phyloP scores from a whole-genome alignment of 2,113 vertebrate genomes.

The Ardeotis arabs region DNA sequence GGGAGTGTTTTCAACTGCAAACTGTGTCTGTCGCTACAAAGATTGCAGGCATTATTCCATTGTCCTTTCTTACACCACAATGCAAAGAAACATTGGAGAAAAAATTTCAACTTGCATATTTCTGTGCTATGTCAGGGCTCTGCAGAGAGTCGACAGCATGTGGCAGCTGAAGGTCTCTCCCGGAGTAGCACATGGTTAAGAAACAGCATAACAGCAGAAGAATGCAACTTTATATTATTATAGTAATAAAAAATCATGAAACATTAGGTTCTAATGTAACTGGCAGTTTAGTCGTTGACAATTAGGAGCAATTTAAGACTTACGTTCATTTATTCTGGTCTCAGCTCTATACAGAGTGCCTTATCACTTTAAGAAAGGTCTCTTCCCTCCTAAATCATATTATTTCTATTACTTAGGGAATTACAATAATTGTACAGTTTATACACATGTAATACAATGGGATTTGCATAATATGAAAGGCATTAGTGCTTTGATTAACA shows the following conservation, averaged over 20 bases:
- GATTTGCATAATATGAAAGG: constrained; percentile 41
- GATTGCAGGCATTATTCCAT: not conserved
- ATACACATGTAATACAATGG: constrained; percentile 19
- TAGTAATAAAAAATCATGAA: not conserved
- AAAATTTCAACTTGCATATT: not conserved
- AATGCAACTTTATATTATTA: not conserved
- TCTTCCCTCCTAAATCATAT: constrained; percentile 22
- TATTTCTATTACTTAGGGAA: constrained; percentile 38
- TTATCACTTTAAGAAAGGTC: not conserved
- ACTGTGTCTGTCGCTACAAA: not conserved
- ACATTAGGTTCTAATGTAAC: not conserved
- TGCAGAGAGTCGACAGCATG: not conserved
- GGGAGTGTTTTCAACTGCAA: not conserved
- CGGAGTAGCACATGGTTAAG: not conserved
- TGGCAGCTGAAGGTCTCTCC: not conserved
- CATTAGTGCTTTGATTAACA: constrained; percentile 28
- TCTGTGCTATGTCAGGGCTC: not conserved
- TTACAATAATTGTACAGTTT: constrained; percentile 54
- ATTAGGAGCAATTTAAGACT: not conserved
- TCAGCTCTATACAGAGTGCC: not conserved
- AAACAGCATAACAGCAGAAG: not conserved
- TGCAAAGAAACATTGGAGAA: not conserved
- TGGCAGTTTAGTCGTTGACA: not conserved
- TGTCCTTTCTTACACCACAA: not conserved
- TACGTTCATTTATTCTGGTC: not conserved